phyloP scores from a whole-genome alignment of 2,113 vertebrate genomes.

The Tyrannus savana region DNA sequence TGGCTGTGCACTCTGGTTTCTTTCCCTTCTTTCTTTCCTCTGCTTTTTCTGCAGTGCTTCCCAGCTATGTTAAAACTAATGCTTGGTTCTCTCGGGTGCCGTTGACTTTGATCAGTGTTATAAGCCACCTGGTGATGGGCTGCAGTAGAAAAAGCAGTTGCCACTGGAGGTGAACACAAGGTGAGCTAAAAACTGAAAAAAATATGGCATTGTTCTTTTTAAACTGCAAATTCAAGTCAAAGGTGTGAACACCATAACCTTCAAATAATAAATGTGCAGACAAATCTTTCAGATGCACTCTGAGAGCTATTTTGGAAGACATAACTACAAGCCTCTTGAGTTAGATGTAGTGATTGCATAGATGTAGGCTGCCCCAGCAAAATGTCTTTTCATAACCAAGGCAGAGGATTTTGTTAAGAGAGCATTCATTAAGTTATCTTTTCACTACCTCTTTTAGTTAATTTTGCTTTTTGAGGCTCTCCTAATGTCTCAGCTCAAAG shows the following conservation, averaged over 20 bases:
- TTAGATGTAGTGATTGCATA: neutral
- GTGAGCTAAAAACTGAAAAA: conserved; percentile 37
- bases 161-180: neutral
- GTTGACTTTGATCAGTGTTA: neutral
- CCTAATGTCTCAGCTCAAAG: neutral
- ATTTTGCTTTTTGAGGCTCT: neutral
- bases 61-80: neutral
- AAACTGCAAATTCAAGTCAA: conserved; percentile 23
- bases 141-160: neutral
- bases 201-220: conserved; percentile 18
- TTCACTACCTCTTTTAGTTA: neutral
- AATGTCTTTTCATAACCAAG: neutral
- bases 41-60: neutral
- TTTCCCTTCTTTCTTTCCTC: neutral
- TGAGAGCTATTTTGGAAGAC: conserved; percentile 13
- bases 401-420: neutral
- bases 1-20: neutral
- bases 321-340: neutral
- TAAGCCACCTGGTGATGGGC: neutral
- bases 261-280: conserved; percentile 28
- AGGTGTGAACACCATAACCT: conserved; percentile 29
- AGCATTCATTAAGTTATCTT: neutral
- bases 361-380: neutral
- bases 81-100: neutral
- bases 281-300: neutral